Conservation (phyloP, 2,113 vertebrate genomes). For the Zosterops pallidus region DNA sequence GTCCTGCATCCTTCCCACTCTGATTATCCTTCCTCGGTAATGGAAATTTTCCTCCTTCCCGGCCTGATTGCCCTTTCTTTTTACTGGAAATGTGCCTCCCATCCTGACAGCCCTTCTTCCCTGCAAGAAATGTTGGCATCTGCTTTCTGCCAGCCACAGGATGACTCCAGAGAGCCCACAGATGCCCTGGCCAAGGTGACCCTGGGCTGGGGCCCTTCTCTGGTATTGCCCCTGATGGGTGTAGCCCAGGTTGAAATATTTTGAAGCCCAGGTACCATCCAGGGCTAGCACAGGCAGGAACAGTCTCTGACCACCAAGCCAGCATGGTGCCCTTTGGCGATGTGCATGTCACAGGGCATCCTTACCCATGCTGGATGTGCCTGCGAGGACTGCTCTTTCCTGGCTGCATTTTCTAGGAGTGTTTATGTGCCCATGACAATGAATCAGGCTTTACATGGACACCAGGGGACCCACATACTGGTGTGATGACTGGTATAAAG, state of each 20-base stretch:
- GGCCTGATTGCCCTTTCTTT: neutral
- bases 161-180: neutral
- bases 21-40: neutral
- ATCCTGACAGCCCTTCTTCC: neutral
- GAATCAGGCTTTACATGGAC: neutral
- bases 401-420: neutral
- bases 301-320: neutral
- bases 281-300: neutral
- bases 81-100: neutral
- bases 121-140: neutral
- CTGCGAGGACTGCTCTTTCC: neutral
- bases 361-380: neutral
- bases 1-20: neutral
- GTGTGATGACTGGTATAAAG: neutral
- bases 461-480: neutral
- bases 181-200: neutral
- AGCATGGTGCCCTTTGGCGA: neutral
- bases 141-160: neutral
- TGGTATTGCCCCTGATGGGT: neutral
- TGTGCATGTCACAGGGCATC: neutral
- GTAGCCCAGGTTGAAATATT: neutral
- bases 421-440: neutral
- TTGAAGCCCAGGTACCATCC: neutral
- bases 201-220: neutral
- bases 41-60: neutral